Base-by-base conservation (phyloP, 1,140 invertebrate genomes). In the Drosophila ficusphila region DNA sequence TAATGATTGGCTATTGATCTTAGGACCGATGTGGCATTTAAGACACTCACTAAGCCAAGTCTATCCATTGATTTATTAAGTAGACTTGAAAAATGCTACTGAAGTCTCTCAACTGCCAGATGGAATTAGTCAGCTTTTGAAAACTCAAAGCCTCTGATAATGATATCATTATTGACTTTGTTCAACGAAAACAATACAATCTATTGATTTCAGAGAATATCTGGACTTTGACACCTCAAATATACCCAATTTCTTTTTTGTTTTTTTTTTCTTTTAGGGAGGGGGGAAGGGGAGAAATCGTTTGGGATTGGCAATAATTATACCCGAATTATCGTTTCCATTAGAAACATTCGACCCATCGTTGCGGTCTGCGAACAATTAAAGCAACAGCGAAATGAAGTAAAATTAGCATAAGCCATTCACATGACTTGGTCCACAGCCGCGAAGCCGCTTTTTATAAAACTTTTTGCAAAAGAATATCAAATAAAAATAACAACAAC, bases 391-490 rank as follows among this genome's bases (percentile, higher is more conserved):
- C n/a, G 46, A 29, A 36, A 61, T 36, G 23, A 62, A 64, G 51
- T 67, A 19, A 65, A 65, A 67, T 67, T 67, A 67, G 46, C 68
- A 61, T 72, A 38, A 46, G 21, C 54, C 47, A 72, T 46, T 72
- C 68, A 72, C 56, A 72, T 72, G 46, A 51, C 21, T 18, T 3
- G 7, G 19, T n/a, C n/a, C 29, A 18, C 8, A n/a, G 29, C 11
- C 8, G 38, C 38, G 12, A 34, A 48, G 25, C 33, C n/a, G 36
- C 29, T 71, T 71, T 71, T 56, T 69, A 27, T 64, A 27, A 36
- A 36, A 14, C 58, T 25, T 56, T 65, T 44, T 46, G 31, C 60
- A 21, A 42, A 38, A 47, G 56, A 67, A 64, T 48, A 23, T 47
- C 25, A 34, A 60, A 47, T 47, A 53, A 58, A 34, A 61, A 61